Evolutionary conservation across 2,888 invertebrate species (phyloP), one percentile per base, ranked within the genome.

Genomic region (Acleris literana): DNA sequence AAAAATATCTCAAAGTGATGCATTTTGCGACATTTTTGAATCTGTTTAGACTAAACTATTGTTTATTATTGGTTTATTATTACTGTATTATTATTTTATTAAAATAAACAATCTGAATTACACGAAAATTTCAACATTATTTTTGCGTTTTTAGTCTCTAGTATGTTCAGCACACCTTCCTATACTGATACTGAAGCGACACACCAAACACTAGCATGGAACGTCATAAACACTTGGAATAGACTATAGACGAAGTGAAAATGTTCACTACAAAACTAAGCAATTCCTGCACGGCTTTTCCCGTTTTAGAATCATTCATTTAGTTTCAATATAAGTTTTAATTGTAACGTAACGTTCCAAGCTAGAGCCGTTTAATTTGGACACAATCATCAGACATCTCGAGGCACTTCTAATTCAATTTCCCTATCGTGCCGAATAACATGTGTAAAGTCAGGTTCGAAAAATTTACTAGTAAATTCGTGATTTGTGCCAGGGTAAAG

Each of bases 391-490:
- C 62, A 51, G 63, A 60, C 56, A 67, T 59, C 49, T 52, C 54
- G 74, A 82, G 82, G 82, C 81, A 82, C 82, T 82, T 81, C 67
- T 67, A 66, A 68, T 70, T 68, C 60, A 68, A 68, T 54, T 65
- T 55, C 63, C 68, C 75, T 76, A 75, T 52, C 69, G 71, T 71
- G 72, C 73, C 71, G 56, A 46, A 59, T 59, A 86, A 86, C 83
- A 69, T 81, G 82, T 87, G 86, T 90, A 89, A 83, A 88, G 76
- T 81, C 77, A 78, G 75, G 72, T 72, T 80, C 82, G 80, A 87
- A 89, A 86, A 66, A 81, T 78, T 80, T 68, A 74, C 82, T 88
- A 86, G 76, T 90, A 90, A 89, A 89, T 90, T 90, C 90, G 89
- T 87, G 81, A 71, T 73, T 84, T 79, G 85, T 88, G 87, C 86